Base-by-base conservation (phyloP, 2,888 invertebrate species). In the Drosophila testacea region DNA sequence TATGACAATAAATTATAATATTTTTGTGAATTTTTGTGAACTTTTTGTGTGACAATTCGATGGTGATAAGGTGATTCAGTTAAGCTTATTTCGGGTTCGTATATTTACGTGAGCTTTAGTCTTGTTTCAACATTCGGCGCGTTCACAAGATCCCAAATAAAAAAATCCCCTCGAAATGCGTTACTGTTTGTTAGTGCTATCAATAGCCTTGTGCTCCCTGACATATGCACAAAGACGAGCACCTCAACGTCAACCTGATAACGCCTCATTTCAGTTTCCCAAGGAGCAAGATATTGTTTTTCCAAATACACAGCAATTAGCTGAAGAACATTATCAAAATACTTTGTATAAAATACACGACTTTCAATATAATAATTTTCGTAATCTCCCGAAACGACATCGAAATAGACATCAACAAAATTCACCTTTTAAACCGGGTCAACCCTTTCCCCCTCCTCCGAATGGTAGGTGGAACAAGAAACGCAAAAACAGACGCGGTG, bases 361-460 rank as follows among this genome's bases (percentile, higher is more conserved):
- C 4, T 82, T 79, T 50, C 38, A 47, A 0, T 65, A 51, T 4
- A 30, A 47, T 6, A 47, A 22, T 0, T 6, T 1, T 5, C 56
- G 56, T 5, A 41, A 47, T n/a, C n/a, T 71, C 7, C 84, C 84
- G 3, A 38, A 11, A 28, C 78, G 76, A 1, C 71, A 65, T 28
- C 51, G 66, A 6, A 32, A 32, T 32, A 32, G 32, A 13, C 42
- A 46, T 2, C 64, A 59, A 6, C 47, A 38, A 4, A 51, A n/a
- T 3, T 47, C 70, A 9, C 52, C 61, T 0, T 59, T 56, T 4
- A 47, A 36, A 2, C 89, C 85, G 1, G 85, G 85, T 1, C 80
- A 89, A 39, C 77, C 65, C 27, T 85, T 79, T 54, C 85, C 85
- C 0, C 84, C 89, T 11, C 79, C 89, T 0, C 66, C 69, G 0